phyloP scores from a whole-genome alignment of 2,113 vertebrate species.

The Ptychochromis oligacanthus region DNA sequence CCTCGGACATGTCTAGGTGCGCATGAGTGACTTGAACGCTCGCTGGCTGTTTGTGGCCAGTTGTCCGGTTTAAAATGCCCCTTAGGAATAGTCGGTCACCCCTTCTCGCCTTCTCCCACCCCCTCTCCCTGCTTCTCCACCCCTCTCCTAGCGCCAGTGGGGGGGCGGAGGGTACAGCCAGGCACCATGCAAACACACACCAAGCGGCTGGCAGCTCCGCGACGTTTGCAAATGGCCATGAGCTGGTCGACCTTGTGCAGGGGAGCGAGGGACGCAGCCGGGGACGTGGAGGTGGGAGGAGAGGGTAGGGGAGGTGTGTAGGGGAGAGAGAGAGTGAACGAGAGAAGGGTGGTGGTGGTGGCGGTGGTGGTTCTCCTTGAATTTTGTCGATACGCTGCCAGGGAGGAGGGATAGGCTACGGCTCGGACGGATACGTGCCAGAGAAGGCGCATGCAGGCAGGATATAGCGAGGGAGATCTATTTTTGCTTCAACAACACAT shows the following conservation, averaged over 20 bases:
- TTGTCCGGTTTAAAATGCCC: conserved; percentile 70
- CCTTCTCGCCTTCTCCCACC: background rate
- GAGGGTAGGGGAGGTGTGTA: background rate
- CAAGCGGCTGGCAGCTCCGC: conserved; percentile 51
- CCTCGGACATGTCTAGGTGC: conserved; percentile 21
- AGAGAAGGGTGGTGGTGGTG: background rate
- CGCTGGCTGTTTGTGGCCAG: conserved; percentile 37
- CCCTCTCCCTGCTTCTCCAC: background rate
- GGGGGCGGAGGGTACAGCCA: conserved; percentile 37
- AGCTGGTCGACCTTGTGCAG: conserved; percentile 76
- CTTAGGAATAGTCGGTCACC: conserved; percentile 53
- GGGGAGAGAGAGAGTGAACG: background rate
- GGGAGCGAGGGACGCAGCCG: conserved; percentile 60
- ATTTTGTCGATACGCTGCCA: conserved; percentile 54
- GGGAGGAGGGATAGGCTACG: conserved; percentile 39
- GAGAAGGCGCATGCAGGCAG: conserved; percentile 53
- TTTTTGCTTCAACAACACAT: conserved; percentile 66
- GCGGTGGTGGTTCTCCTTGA: conserved; percentile 54
- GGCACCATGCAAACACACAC: conserved; percentile 44
- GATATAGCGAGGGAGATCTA: conserved; percentile 59
- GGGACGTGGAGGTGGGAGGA: conserved; percentile 21
- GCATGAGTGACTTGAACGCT: conserved; percentile 43
- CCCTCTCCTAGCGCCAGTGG: conserved; percentile 13
- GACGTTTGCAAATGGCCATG: conserved; percentile 58
- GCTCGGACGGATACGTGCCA: conserved; percentile 48